Evolutionary conservation across 2,113 vertebrate species (phyloP).

Genomic region (Bucco capensis): DNA sequence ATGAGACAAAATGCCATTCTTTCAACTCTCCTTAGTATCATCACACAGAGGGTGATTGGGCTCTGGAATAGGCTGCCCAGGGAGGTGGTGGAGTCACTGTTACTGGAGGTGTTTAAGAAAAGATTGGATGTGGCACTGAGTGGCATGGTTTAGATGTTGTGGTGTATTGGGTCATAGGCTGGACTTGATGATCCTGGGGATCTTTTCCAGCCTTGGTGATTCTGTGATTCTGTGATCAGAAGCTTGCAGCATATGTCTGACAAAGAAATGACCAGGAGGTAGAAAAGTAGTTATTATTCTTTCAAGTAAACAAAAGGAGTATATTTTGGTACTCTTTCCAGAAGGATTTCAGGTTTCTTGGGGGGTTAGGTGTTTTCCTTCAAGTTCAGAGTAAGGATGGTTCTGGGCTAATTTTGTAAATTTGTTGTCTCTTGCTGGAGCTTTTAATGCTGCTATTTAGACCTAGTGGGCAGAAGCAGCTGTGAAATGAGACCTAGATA

Average conservation of each 20-base stretch:
- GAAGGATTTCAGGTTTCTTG: neutral
- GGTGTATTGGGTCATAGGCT: too few relatives aligned
- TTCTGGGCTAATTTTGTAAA: neutral
- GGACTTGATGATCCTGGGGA: too few relatives aligned
- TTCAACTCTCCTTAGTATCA: neutral
- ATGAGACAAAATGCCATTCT: neutral
- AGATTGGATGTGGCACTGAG: too few relatives aligned
- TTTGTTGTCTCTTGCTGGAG: neutral
- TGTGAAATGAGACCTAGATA: neutral
- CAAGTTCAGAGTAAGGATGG: neutral
- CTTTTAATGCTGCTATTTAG: neutral
- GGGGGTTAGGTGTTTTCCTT: neutral
- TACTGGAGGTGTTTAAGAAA: too few relatives aligned
- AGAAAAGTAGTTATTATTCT: neutral
- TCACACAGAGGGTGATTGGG: too few relatives aligned
- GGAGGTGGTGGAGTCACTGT: too few relatives aligned
- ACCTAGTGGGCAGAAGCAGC: neutral
- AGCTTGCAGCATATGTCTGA: neutral
- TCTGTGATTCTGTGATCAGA: too few relatives aligned
- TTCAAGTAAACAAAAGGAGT: neutral
- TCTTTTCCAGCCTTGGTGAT: too few relatives aligned
- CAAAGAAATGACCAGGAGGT: neutral
- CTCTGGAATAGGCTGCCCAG: too few relatives aligned
- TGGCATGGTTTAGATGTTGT: too few relatives aligned
- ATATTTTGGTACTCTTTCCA: neutral